Percentiles rank a stretch among this genome's conserved stretches.
phyloP scores from a whole-genome alignment of 30 jellyfish, hydroid and myxozoan species.

The Aurelia coerulea region DNA sequence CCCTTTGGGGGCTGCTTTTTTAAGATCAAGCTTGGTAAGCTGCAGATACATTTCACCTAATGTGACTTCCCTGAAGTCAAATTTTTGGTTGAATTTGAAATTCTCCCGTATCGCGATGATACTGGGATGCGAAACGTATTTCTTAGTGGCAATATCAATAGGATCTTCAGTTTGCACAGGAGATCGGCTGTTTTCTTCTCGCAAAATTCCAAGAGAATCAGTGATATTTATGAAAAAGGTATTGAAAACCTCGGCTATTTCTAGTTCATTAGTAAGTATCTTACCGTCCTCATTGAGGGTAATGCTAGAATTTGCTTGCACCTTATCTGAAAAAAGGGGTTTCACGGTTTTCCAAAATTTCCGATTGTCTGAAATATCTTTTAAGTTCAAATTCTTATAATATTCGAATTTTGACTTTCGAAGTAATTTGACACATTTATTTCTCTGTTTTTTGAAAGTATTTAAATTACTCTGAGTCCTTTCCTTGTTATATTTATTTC shows the following conservation, averaged over 20 bases:
- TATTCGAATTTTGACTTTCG: slow-evolving; percentile 29
- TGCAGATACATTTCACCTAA: slow-evolving; percentile 9
- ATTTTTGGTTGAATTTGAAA: neutral
- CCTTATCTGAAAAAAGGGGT: slow-evolving; percentile 39
- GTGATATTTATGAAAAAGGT: slow-evolving; percentile 20
- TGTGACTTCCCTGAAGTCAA: slow-evolving; percentile 11
- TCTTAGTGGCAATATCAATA: slow-evolving; percentile 2
- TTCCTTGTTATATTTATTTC: slow-evolving; percentile 3
- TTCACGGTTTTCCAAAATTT: slow-evolving; percentile 51
- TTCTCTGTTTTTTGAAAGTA: slow-evolving; percentile 18
- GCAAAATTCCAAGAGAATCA: slow-evolving; percentile 9
- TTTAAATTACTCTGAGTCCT: neutral
- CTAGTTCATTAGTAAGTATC: neutral
- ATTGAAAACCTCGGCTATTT: slow-evolving; percentile 22
- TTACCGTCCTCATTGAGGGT: slow-evolving; percentile 13
- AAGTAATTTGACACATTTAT: slow-evolving; percentile 12
- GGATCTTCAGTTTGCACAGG: neutral
- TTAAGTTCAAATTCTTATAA: slow-evolving; percentile 1
- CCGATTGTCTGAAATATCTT: slow-evolving; percentile 16
- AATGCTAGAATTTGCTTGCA: neutral
- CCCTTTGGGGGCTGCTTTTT: slow-evolving; percentile 27
- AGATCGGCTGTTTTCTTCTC: neutral
- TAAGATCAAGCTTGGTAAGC: slow-evolving; percentile 3
- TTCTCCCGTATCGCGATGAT: neutral
- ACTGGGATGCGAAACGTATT: neutral